These are phyloP conservation scores for Rhamnusium bicolor DNA, from an alignment of 2,888 invertebrate species.

Conservation along the genomic window DNA sequence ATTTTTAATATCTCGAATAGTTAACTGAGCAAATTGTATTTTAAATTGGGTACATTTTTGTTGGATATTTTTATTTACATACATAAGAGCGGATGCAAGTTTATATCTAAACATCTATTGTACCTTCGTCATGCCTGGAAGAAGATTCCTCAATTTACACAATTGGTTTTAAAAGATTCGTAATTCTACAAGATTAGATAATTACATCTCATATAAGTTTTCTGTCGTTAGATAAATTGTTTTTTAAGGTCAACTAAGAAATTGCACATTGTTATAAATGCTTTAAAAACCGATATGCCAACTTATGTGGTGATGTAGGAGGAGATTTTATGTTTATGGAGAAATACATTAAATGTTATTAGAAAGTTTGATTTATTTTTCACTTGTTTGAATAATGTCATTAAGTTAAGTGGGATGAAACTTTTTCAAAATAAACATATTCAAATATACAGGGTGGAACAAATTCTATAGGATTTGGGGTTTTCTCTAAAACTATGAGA, in stretches of 20 bases:
- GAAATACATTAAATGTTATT: neutral
- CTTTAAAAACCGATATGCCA: neutral
- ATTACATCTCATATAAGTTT: conserved; percentile 10
- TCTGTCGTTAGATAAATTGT: neutral
- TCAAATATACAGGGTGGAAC: no score
- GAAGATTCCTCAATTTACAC: neutral
- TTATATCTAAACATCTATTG: neutral
- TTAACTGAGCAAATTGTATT: no score
- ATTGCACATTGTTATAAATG: neutral
- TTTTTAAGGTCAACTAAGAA: neutral
- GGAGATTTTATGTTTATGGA: neutral
- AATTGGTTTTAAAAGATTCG: conserved; percentile 14
- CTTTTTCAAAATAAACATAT: no score
- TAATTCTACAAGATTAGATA: conserved; percentile 24
- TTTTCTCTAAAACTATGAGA: no score
- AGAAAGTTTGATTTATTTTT: neutral
- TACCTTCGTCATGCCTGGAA: neutral
- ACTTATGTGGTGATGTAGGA: neutral
- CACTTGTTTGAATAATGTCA: no score
- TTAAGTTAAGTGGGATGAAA: no score
- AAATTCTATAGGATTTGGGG: no score
- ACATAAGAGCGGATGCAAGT: neutral
- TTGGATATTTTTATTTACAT: neutral
- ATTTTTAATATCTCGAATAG: no score
- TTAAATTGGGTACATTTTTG: no score